These are phyloP conservation scores for Acanthopleura granulata DNA, from an alignment of 2,888 invertebrate genomes.

Conservation along the genomic window DNA sequence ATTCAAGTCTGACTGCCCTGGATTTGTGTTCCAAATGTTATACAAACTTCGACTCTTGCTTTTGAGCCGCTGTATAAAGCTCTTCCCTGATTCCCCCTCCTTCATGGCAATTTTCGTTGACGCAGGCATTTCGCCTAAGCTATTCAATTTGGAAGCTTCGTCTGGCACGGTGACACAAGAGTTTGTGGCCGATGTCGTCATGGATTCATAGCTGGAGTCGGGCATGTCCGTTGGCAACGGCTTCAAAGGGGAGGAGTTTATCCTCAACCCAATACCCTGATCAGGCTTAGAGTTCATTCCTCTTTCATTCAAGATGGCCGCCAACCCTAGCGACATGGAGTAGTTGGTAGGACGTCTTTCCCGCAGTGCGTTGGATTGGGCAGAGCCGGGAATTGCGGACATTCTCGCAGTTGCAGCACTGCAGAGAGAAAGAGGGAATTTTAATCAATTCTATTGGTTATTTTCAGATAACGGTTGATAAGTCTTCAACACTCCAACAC, in stretches of 20 bases:
- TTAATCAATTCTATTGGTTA: not conserved
- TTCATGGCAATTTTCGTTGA: not conserved
- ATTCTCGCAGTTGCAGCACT: constrained; percentile 31
- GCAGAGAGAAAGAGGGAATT: constrained; percentile 24
- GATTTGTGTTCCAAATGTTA: not conserved
- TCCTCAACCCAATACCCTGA: constrained; percentile 12
- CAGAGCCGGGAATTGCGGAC: constrained; percentile 31
- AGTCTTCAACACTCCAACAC: no score
- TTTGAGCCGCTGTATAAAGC: constrained; percentile 1
- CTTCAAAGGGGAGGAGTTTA: not conserved
- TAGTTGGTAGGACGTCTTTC: constrained; percentile 75
- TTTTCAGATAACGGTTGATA: not conserved
- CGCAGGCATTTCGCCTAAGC: not conserved
- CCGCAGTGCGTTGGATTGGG: not conserved
- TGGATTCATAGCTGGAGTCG: constrained; percentile 9
- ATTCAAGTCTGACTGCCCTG: not conserved
- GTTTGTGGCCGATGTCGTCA: not conserved
- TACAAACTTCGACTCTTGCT: not conserved
- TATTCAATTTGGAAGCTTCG: not conserved
- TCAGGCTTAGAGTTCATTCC: constrained; percentile 72
- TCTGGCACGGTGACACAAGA: not conserved
- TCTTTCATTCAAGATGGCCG: constrained; percentile 83
- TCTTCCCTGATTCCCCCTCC: not conserved
- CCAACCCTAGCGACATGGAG: constrained; percentile 81
- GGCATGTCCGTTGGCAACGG: not conserved